A percentile compares a stretch with the other conserved stretches of the same genome.
Conservation (phyloP, 2,797 vertebrate species). For the Mus spretus region DNA sequence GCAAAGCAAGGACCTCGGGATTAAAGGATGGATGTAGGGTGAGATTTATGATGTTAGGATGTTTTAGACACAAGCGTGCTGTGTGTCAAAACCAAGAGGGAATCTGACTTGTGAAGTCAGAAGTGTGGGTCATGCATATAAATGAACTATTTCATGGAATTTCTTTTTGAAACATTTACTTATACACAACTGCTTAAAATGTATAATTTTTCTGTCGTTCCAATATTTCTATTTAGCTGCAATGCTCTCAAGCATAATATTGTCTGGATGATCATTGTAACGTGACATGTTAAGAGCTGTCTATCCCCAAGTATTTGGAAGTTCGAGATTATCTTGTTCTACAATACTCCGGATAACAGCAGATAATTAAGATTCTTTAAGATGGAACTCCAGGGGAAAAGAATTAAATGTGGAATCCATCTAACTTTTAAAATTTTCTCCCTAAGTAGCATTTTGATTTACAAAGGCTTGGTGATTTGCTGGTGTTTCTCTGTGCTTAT, state of each 20-base stretch:
- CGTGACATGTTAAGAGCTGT: constrained; percentile 34
- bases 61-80: constrained; percentile 4
- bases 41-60: neutral
- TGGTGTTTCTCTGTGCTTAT: neutral
- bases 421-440: constrained; percentile 52
- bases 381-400: neutral
- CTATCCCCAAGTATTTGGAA: constrained; percentile 61
- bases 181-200: constrained; percentile 12
- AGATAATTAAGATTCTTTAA: constrained; percentile 42
- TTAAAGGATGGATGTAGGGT: constrained; percentile 18
- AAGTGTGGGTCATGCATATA: neutral
- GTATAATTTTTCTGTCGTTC: constrained; percentile 9
- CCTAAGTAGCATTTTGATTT: constrained; percentile 3
- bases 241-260: constrained; percentile 39
- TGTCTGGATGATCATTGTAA: constrained; percentile 39
- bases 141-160: constrained; percentile 4
- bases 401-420: constrained; percentile 55
- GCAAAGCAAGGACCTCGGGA: constrained; percentile 57
- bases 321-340: constrained; percentile 34
- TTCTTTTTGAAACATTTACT: constrained; percentile 24
- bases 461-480: constrained; percentile 51
- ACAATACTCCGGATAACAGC: constrained; percentile 39
- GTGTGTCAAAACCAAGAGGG: neutral
- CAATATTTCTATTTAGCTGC: constrained; percentile 14
- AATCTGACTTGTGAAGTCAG: constrained; percentile 57